phyloP scores from a whole-genome alignment of 1,140 invertebrate genomes.

The Cecropterus lyciades region DNA sequence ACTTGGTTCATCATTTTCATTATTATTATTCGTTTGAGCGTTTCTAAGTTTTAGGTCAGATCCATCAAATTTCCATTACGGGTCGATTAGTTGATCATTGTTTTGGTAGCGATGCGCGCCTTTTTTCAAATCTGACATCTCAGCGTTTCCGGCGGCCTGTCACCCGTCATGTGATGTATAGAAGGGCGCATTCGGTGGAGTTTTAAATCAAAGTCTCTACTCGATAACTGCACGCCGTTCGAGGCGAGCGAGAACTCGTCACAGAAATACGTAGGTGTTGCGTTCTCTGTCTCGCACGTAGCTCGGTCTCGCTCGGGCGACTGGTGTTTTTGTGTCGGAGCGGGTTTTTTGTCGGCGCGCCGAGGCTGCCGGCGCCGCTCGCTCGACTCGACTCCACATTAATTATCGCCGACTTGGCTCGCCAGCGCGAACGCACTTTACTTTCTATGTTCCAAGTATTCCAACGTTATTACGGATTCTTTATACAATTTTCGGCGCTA shows the following conservation, averaged over 20 bases:
- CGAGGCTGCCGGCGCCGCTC: slow-evolving; percentile 76
- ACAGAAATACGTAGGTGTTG: slow-evolving; percentile 69
- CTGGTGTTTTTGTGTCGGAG: slow-evolving; percentile 80
- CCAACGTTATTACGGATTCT: slow-evolving; percentile 47
- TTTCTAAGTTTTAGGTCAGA: not conserved
- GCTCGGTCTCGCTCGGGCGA: slow-evolving; percentile 62
- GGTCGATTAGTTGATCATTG: slow-evolving; percentile 10
- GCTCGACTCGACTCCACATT: slow-evolving; percentile 76
- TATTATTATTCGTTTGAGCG: not conserved
- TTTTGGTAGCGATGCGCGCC: slow-evolving; percentile 58
- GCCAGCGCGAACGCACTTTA: slow-evolving; percentile 74
- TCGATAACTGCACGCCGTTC: slow-evolving; percentile 73
- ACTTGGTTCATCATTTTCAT: not conserved
- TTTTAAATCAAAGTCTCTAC: slow-evolving; percentile 81
- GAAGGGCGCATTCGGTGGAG: slow-evolving; percentile 79
- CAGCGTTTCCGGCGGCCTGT: slow-evolving; percentile 78
- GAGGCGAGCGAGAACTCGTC: slow-evolving; percentile 76
- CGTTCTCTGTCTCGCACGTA: slow-evolving; percentile 58
- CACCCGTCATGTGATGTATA: slow-evolving; percentile 83
- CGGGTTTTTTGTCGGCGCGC: slow-evolving; percentile 79
- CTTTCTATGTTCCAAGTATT: slow-evolving; percentile 75
- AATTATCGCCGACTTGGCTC: slow-evolving; percentile 78
- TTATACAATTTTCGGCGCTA: slow-evolving; percentile 35
- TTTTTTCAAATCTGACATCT: slow-evolving; percentile 81
- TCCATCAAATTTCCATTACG: slow-evolving; percentile 12